Conservation (phyloP, 2,888 invertebrate genomes). For the Theretra japonica region DNA sequence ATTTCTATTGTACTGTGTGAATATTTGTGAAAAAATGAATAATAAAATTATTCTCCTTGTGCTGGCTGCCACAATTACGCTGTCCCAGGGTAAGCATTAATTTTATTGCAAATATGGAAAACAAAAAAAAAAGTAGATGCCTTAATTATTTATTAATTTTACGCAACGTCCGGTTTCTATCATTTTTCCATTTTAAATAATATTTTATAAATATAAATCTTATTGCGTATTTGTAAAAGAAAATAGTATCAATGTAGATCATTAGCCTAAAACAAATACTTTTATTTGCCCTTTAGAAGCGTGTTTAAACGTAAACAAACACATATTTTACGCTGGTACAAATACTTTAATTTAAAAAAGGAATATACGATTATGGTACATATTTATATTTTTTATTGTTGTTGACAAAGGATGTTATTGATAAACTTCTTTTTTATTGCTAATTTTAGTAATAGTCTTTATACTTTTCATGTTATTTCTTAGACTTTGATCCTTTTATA, state of each 20-base stretch:
- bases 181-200: too few species aligned
- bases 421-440: too few species aligned
- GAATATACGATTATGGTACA: neutral
- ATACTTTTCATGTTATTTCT: neutral
- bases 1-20: conserved; percentile 33
- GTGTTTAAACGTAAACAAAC: neutral
- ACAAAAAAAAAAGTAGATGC: neutral
- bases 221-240: neutral
- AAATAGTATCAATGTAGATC: neutral
- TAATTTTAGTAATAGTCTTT: neutral
- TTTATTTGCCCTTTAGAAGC: too few species aligned
- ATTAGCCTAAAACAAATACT: neutral
- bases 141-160: neutral
- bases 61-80: conserved; percentile 54
- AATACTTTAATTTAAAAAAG: neutral
- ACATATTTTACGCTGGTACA: neutral
- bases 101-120: too few species aligned
- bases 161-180: too few species aligned
- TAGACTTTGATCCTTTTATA: neutral
- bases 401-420: neutral
- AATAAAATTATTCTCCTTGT: conserved; percentile 55
- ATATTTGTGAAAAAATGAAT: conserved; percentile 51
- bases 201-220: too few species aligned
- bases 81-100: conserved; percentile 57
- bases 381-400: neutral